These are phyloP conservation scores for Diceros bicornis DNA, from an alignment of 2,797 vertebrate genomes.

Conservation along the genomic window DNA sequence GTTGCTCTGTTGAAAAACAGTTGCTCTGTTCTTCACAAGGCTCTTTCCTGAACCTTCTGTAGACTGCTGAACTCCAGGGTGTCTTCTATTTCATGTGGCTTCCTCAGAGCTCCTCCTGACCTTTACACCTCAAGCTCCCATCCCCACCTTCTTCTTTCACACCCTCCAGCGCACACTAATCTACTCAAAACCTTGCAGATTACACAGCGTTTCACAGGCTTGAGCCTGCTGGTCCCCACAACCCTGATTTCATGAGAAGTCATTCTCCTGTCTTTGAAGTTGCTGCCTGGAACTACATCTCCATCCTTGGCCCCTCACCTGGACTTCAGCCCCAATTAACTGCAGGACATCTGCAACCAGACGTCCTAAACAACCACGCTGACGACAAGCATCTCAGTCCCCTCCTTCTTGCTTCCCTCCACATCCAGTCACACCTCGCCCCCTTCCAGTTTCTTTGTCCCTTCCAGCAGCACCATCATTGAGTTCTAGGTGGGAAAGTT, in stretches of 20 bases:
- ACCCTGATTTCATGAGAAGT: not conserved
- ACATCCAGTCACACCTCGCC: not conserved
- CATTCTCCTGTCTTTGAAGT: not conserved
- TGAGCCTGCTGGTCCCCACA: not conserved
- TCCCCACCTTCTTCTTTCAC: not conserved
- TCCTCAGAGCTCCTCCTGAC: not conserved
- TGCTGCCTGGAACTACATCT: not conserved
- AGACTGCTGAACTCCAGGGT: not conserved
- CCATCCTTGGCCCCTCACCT: not conserved
- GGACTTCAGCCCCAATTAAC: not conserved
- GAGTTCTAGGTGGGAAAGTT: not conserved
- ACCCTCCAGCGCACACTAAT: not conserved
- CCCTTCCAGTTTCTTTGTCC: not conserved
- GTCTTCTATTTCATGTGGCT: not conserved
- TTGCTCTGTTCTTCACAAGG: not conserved
- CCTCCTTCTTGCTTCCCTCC: rapidly evolving
- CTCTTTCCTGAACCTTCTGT: not conserved
- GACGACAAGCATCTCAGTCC: too few relatives aligned
- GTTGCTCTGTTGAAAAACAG: not conserved
- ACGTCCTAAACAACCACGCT: not conserved
- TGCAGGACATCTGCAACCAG: not conserved
- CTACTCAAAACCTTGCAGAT: not conserved
- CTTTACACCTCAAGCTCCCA: not conserved
- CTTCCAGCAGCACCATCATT: not conserved
- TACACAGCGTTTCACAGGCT: not conserved